Percentiles rank a stretch among this genome's conserved stretches.
phyloP scores from a whole-genome alignment of 35 echinoderm and acorn worm genomes.

The Ophioderma brevispina region DNA sequence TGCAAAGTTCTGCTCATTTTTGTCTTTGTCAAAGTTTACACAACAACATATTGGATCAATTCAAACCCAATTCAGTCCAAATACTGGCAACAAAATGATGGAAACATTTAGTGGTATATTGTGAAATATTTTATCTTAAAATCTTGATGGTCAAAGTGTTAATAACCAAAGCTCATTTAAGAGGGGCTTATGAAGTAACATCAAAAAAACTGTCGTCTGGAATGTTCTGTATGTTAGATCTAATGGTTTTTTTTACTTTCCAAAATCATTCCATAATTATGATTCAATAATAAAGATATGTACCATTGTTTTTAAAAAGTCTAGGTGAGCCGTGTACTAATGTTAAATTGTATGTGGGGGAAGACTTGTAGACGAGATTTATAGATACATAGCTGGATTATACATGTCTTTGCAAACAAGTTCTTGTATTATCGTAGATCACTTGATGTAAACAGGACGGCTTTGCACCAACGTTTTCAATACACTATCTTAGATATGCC shows the following conservation, averaged over 20 bases:
- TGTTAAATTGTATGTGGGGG: neutral
- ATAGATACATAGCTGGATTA: neutral
- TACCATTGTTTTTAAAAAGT: neutral
- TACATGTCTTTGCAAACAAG: neutral
- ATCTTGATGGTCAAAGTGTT: too few species aligned
- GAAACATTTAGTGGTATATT: too few species aligned
- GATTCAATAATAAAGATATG: neutral
- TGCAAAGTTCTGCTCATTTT: too few species aligned
- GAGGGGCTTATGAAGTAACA: too few species aligned
- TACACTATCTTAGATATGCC: neutral
- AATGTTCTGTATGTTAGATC: neutral
- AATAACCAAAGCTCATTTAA: too few species aligned
- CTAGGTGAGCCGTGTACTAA: neutral
- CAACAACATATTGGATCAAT: too few species aligned
- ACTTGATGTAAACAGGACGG: neutral
- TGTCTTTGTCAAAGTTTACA: too few species aligned
- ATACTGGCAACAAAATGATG: too few species aligned
- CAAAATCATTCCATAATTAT: neutral
- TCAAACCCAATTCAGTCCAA: too few species aligned
- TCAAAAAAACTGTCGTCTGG: too few species aligned
- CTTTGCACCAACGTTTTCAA: neutral
- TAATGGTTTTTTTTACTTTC: neutral
- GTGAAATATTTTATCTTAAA: too few species aligned
- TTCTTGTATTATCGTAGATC: constrained; percentile 1
- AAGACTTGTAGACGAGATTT: neutral